Base-by-base conservation (phyloP, 2,888 invertebrate genomes). In the Pyrrhopygopsis socrates region DNA sequence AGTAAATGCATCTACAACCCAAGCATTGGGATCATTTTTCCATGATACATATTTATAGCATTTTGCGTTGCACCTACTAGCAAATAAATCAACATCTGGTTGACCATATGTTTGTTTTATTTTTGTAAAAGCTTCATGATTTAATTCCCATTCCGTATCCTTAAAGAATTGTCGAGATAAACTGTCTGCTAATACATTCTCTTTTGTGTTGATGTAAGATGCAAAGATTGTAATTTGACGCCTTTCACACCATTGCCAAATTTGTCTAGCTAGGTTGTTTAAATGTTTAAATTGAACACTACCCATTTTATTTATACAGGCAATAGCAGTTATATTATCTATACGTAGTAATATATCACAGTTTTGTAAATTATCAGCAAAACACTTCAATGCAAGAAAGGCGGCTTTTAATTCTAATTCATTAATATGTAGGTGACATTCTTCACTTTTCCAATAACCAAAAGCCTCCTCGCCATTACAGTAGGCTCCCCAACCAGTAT, bases 291-390 rank as follows among this genome's bases (percentile, higher is more conserved):
- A 89, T 34, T 84, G 86, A 9, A 89, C 41, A 20, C 78, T 63
- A 4, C 88, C 88, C 83, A 89, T 86, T 75, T 71, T 74, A 29
- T 88, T 88, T 2, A 88, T 88, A 34, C 65, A 88, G 3, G 84
- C 77, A 29, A 88, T 83, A 0, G 87, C 80, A 8, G 84, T 87
- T 3, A 24, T 22, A n/a, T 87, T 87, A 27, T 87, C 87, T 2
- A 81, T 50, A 0, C 87, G 45, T 38, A 78, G n/a, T 2, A 78
- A 27, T 15, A 78, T 30, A 13, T 54, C 18, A 34, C 24, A 29
- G 54, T 22, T 24, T 27, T 20, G 0, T 2, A 22, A 11, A 27
- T 30, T 3, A n/a, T 2, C 20, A 5, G 80, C 74, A 20, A 86
- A 88, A 13, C 20, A 20, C 45, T 84, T 84, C 20, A 88, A 29